Base-by-base conservation (phyloP, 2,113 vertebrate species). In the Progne subis region DNA sequence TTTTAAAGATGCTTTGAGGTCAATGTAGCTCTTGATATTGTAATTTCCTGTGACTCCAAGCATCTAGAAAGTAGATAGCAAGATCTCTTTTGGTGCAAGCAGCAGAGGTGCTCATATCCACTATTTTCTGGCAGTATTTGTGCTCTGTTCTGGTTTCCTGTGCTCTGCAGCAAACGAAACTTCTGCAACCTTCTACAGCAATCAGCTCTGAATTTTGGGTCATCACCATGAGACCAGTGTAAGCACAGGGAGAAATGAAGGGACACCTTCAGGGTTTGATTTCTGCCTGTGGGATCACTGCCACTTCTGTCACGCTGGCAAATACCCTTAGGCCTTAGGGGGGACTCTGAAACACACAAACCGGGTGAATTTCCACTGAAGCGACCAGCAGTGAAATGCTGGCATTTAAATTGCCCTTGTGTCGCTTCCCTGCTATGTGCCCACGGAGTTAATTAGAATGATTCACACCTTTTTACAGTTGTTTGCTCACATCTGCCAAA, bases 361-460 rank as follows among this genome's bases (percentile, higher is more conserved):
- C 29, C 39, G 39, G 21, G 31, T 77, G 53, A 61, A 92, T 81
- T 90, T 88, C 64, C 55, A 55, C 32, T 61, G 1, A 88, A 94
- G 57, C 49, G 81, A 75, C 53, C 61, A 75, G 37, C 2, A 2
- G 61, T 60, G 77, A 96, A 89, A 88, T n/a, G 46, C 0, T 94
- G 86, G 76, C 80, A 32, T 93, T 95, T 90, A 67, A 86, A 86
- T 70, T 94, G 76, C 65, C 52, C 41, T 90, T 61, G 37, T 81
- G 20, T 55, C 34, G 28, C 47, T 88, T 82, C 72, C 81, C 78
- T 44, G 64, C 70, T 86, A 31, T 31, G 53, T 44, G 72, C 50
- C 57, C 57, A 19, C 41, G 72, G 78, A 96, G 91, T 90, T 92
- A 91, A 88, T 95, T 93, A 91, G 75, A 86, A 83, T 53, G 74